Evolutionary conservation across 2,113 vertebrate species (phyloP).

Genomic region (Nannobrachium achirus): DNA sequence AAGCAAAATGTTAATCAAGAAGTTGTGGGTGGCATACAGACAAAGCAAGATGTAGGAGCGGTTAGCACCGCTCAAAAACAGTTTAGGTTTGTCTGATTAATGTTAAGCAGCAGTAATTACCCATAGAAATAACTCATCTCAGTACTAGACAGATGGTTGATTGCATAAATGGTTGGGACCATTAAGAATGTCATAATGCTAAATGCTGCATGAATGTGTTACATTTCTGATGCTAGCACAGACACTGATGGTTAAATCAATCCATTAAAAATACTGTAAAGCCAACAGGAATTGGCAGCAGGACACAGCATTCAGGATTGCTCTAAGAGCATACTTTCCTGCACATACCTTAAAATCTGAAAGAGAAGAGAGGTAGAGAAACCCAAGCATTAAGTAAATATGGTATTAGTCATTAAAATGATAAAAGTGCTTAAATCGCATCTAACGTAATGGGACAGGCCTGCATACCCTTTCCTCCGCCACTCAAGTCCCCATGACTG

Average conservation of each 20-base stretch:
- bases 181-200: neutral
- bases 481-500: constrained; percentile 85
- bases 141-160: neutral
- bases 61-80: too few species aligned
- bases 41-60: too few species aligned
- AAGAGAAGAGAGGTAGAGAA: constrained; percentile 50
- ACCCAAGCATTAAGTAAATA: too few species aligned
- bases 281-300: neutral
- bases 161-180: neutral
- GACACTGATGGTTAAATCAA: neutral
- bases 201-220: neutral
- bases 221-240: constrained; percentile 5
- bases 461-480: constrained; percentile 84
- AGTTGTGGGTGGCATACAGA: too few species aligned
- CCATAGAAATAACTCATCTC: neutral
- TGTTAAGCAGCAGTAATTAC: too few species aligned
- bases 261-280: neutral
- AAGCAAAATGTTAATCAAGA: too few species aligned
- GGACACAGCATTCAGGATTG: neutral
- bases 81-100: too few species aligned
- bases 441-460: neutral
- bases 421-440: neutral
- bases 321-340: constrained; percentile 5
- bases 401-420: too few species aligned
- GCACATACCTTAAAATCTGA: constrained; percentile 92